These are phyloP conservation scores for Chaenocephalus aceratus DNA, from an alignment of 2,113 vertebrate genomes.

Conservation along the genomic window DNA sequence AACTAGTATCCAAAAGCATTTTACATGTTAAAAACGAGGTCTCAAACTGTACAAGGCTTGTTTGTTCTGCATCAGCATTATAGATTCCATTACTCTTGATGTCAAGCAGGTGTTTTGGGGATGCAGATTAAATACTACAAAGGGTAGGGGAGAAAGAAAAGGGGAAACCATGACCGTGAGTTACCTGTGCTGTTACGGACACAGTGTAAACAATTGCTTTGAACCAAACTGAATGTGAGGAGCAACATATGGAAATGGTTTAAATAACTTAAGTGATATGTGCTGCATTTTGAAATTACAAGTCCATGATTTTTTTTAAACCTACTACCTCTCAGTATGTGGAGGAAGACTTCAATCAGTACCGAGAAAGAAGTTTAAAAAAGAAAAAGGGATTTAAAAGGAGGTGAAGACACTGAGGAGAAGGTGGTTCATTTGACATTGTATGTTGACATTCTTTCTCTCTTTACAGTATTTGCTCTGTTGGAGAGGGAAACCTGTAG, in stretches of 20 bases:
- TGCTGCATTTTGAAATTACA: constrained; percentile 65
- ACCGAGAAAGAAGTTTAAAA: constrained; percentile 36
- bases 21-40: constrained; percentile 81
- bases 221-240: constrained; percentile 74
- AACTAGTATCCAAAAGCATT: constrained; percentile 77
- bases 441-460: constrained; percentile 67
- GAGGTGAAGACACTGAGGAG: constrained; percentile 65
- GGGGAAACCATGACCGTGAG: constrained; percentile 45
- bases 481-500: constrained; percentile 65
- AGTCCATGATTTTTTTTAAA: constrained; percentile 50
- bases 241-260: constrained; percentile 57
- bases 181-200: constrained; percentile 64
- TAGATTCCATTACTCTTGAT: constrained; percentile 69
- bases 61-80: constrained; percentile 79
- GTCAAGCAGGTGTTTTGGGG: constrained; percentile 69
- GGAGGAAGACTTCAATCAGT: constrained; percentile 67
- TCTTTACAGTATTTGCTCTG: constrained; percentile 17
- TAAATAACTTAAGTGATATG: constrained; percentile 78
- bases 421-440: constrained; percentile 56
- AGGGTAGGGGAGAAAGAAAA: constrained; percentile 26
- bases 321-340: constrained; percentile 48
- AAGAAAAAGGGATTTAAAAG: constrained; percentile 31
- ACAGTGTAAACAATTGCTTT: constrained; percentile 82
- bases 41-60: constrained; percentile 81
- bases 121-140: constrained; percentile 73